phyloP scores from a whole-genome alignment of 2,888 invertebrate species.

The Petrolisthes manimaculis region DNA sequence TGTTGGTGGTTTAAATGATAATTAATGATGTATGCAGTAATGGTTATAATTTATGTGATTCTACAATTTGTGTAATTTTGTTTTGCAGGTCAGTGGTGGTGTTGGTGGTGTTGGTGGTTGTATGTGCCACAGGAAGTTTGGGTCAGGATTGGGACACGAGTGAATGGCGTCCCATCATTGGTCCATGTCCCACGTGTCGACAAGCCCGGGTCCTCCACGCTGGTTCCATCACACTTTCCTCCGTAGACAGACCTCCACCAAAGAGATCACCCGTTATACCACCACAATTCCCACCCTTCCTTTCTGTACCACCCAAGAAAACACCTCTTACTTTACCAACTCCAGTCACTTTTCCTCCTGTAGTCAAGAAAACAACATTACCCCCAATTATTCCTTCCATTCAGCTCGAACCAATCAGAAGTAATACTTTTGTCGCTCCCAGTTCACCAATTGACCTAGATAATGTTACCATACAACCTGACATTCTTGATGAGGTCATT shows the following conservation, averaged over 20 bases:
- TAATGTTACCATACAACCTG: too few species aligned
- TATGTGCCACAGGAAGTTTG: not conserved
- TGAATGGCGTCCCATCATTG: slow-evolving; percentile 58
- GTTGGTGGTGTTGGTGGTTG: slow-evolving; percentile 5
- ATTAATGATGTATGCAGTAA: not conserved
- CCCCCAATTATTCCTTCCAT: not conserved
- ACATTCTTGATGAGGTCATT: too few species aligned
- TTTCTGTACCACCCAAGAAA: not conserved
- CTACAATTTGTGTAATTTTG: not conserved
- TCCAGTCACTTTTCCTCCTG: not conserved
- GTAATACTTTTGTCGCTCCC: too few species aligned
- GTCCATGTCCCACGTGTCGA: slow-evolving; percentile 47
- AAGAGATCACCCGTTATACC: not conserved
- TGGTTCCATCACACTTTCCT: not conserved
- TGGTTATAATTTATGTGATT: not conserved
- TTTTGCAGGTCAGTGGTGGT: slow-evolving; percentile 36
- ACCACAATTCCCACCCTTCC: not conserved
- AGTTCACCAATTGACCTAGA: too few species aligned
- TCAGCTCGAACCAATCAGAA: not conserved
- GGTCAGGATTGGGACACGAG: slow-evolving; percentile 42
- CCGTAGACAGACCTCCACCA: not conserved
- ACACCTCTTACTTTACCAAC: not conserved
- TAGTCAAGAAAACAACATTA: not conserved
- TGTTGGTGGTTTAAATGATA: not conserved
- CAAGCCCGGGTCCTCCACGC: not conserved